Evolutionary conservation across 2,113 vertebrate genomes (phyloP), one percentile per base, ranked within the genome.

Genomic region (Pteropus alecto): DNA sequence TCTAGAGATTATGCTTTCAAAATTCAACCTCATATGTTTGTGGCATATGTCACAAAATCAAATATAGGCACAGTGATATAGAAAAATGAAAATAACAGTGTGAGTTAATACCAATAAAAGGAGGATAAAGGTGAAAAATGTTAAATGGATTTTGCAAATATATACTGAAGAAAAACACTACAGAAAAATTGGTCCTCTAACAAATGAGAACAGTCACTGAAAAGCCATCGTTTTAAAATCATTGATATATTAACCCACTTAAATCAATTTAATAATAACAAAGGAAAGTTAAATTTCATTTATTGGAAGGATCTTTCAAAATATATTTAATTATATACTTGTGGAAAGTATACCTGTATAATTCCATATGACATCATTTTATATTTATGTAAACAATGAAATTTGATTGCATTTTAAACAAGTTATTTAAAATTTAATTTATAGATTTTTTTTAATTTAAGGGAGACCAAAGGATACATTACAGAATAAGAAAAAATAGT

Each of bases 181-280:
- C 61, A 78, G 33, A 85, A 91, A 90, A 91, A 97, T 78, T 35
- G 22, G 10, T 67, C 43, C 54, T 90, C n/a, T 85, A 96, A 90
- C 51, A 95, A 87, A 96, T 96, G 88, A 95, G 70, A 85, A 87
- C 2, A 74, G 56, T 87, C 81, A 95, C 33, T 94, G 58, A 82
- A 96, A 94, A 87, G 71, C 56, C 90, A 86, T 97, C 61, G 82
- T 71, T 92, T 97, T n/a, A 78, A 95, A 94, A 76, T 21, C 61
- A 65, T 91, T 97, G 83, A 96, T 61, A 38, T 88, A 88, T 84
- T 81, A 88, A 33, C n/a, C 87, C 18, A 90, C 21, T 94, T 94
- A 96, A 96, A 96, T 96, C 76, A 93, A 71, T 84, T 95, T 95
- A 94, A 78, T 76, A 94, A 93, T 74, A 79, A 15, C 30, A 43